phyloP scores from a whole-genome alignment of 2,888 invertebrate species.

The Lepas anatifera region DNA sequence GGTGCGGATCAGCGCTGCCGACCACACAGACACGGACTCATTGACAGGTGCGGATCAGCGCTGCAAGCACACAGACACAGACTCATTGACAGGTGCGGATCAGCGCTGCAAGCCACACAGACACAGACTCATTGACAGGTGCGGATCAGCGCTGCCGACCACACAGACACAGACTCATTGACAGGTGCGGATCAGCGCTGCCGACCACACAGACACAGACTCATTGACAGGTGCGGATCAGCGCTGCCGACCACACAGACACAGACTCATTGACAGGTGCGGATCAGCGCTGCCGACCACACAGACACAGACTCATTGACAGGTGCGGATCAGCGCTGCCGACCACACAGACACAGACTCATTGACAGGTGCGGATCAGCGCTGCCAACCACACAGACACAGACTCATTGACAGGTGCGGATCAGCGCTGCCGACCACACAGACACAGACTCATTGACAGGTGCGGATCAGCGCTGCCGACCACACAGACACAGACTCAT shows the following conservation, averaged over 20 bases:
- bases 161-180: not conserved
- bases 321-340: not conserved
- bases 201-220: constrained; percentile 27
- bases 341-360: not conserved
- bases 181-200: too few species aligned
- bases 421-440: not conserved
- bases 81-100: too few species aligned
- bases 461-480: too few species aligned
- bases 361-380: too few species aligned
- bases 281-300: constrained; percentile 54
- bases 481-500: constrained; percentile 20
- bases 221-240: not conserved
- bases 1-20: too few species aligned
- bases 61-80: not conserved
- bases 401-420: not conserved
- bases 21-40: constrained; percentile 26
- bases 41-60: not conserved
- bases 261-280: too few species aligned
- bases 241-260: not conserved
- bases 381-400: constrained; percentile 42
- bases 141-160: not conserved
- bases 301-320: not conserved
- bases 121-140: not conserved
- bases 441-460: not conserved
- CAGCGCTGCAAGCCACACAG: constrained; percentile 48